Base-by-base conservation (phyloP, 2,113 vertebrate species). In the Eidolon helvum region DNA sequence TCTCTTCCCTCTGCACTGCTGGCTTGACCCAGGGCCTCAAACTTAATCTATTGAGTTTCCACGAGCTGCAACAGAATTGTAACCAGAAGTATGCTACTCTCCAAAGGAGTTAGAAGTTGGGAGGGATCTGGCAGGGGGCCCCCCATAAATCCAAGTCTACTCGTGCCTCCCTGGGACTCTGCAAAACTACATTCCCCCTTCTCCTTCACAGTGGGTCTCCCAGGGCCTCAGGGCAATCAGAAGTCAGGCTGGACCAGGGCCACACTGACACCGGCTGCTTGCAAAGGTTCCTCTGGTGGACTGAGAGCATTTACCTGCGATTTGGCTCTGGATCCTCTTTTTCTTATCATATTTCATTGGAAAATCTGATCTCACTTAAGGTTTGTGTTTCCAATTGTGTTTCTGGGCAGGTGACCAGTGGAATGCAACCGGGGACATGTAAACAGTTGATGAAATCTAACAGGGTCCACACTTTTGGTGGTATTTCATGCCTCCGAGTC, bases 351-450 rank as follows among this genome's bases (percentile, higher is more conserved):
- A 89, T 94, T 98, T 98, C 95, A 28, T 86, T 50, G 90, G 87
- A 94, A 98, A 98, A 97, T 86, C 61, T 30, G 78, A 98, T 90
- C 91, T 74, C 88, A 91, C 90, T 96, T 94, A 75, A 98, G 93
- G 30, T 95, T 97, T 96, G 79, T 74, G 48, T 97, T 96, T 98
- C 75, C 68, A 92, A 66, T 91, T 97, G 82, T 50, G 75, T 96
- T 98, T 98, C 90, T 97, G 94, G 88, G 87, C 80, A 94, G 93
- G 40, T 96, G 91, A 98, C 92, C 87, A 97, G 57, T 65, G 97
- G 97, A 98, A 96, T 79, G 95, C 40, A 93, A 74, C 82, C 96
- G 98, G 94, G 97, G 89, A 97, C 96, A 96, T 82, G 65, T 55
- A 91, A 97, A 87, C 93, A 75, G 61, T 94, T 97, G 97, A 97